Percentiles rank a stretch among this genome's conserved stretches.
Evolutionary conservation across 2,113 vertebrate genomes (phyloP).

Genomic region (Cochlearius cochlearius): DNA sequence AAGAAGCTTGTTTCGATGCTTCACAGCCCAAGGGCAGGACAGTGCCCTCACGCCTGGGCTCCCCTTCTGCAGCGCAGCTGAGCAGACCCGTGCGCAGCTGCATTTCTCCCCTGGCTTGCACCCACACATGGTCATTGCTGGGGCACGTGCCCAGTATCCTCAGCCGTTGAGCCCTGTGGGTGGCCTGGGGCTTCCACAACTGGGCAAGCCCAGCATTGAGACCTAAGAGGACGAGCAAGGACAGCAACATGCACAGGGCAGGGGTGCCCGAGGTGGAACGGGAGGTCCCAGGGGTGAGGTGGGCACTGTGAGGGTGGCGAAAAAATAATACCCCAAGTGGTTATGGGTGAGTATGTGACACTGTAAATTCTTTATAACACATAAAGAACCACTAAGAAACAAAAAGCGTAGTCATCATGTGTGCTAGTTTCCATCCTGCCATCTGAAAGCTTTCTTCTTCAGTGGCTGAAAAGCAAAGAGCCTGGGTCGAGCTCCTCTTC

Average conservation of each 20-base stretch:
- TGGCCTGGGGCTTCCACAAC: not conserved
- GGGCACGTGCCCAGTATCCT: not conserved
- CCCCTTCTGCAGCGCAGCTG: not conserved
- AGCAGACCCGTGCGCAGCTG: not conserved
- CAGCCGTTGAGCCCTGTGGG: rapidly evolving
- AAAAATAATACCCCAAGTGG: not conserved
- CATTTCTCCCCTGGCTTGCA: not conserved
- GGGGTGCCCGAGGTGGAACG: rapidly evolving
- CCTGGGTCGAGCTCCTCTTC: not conserved
- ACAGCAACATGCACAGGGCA: not conserved
- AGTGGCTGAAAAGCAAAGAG: not conserved
- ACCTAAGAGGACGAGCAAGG: rapidly evolving
- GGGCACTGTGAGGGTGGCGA: not conserved
- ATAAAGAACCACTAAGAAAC: not conserved
- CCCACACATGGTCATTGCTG: not conserved
- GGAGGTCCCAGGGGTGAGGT: not conserved
- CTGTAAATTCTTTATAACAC: not conserved
- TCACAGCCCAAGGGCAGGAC: not conserved
- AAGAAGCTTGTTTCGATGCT: not conserved
- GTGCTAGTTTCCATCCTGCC: not conserved
- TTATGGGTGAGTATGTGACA: not conserved
- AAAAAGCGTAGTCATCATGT: not conserved
- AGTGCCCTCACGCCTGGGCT: not conserved
- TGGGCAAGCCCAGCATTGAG: not conserved
- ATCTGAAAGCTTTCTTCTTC: not conserved